These are phyloP conservation scores for Nothocercus nigrocapillus DNA, from an alignment of 2,113 vertebrate genomes.

Conservation along the genomic window DNA sequence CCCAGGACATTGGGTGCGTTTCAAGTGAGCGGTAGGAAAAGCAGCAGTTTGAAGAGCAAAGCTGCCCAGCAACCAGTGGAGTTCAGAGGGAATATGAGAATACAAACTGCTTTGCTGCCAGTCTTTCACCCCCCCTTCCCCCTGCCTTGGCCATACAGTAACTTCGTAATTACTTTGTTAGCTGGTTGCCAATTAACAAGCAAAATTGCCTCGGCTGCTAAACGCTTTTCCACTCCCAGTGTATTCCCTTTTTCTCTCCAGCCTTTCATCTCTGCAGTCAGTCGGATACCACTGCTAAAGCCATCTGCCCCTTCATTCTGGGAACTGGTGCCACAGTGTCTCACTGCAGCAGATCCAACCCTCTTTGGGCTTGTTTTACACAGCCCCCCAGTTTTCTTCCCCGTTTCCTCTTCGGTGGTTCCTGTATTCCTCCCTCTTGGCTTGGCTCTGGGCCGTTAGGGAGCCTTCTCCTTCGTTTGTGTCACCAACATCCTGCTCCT, in stretches of 20 bases:
- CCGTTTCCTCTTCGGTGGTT: background rate
- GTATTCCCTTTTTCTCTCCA: background rate
- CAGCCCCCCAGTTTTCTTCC: background rate
- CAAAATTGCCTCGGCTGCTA: background rate
- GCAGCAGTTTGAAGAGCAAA: background rate
- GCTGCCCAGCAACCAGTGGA: background rate
- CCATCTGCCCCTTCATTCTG: background rate
- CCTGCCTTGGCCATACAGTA: background rate
- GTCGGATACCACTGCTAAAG: background rate
- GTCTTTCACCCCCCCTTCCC: background rate
- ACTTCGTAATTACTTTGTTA: conserved; percentile 24
- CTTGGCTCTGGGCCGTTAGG: background rate
- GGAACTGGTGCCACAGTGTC: background rate
- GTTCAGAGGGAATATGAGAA: background rate
- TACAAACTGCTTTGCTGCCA: background rate
- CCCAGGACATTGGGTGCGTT: background rate
- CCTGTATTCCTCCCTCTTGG: background rate
- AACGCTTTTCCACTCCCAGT: background rate
- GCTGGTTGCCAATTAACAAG: conserved; percentile 48
- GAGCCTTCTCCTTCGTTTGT: background rate
- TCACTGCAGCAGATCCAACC: background rate
- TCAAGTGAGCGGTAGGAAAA: background rate
- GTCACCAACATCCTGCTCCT: background rate
- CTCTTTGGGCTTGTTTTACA: background rate
- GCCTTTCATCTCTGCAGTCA: conserved; percentile 4